phyloP scores from a whole-genome alignment of 2,113 vertebrate genomes.

The Paracanthobrama guichenoti region DNA sequence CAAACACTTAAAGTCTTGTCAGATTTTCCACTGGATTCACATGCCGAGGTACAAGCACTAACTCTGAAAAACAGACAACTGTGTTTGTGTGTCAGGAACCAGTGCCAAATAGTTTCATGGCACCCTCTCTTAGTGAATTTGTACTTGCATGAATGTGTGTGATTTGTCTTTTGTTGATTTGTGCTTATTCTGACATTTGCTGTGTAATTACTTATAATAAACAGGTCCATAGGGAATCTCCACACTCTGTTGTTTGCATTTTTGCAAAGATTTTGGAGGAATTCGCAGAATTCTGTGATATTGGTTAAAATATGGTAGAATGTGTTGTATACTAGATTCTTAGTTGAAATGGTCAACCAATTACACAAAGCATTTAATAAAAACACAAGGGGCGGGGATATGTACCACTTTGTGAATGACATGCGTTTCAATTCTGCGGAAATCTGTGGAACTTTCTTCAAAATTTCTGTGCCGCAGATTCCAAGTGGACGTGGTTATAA shows the following conservation, averaged over 20 bases:
- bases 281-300: background rate
- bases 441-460: background rate
- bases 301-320: too few species aligned
- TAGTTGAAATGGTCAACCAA: background rate
- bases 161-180: background rate
- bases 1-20: slow-evolving; percentile 21
- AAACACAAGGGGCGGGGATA: background rate
- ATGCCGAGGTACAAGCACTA: background rate
- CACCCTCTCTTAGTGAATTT: background rate
- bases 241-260: background rate
- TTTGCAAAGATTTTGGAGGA: background rate
- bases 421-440: background rate
- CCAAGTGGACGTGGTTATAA: background rate
- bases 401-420: background rate
- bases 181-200: background rate
- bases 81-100: slow-evolving; percentile 22
- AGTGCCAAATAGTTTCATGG: slow-evolving; percentile 6
- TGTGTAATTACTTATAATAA: background rate
- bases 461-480: background rate
- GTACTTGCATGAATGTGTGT: background rate
- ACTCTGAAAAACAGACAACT: slow-evolving; percentile 17
- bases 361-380: slow-evolving; percentile 8
- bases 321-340: too few species aligned
- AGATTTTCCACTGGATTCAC: slow-evolving; percentile 35
- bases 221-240: background rate